Conservation (phyloP, 1,140 invertebrate species). For the Notospermus geniculatus region DNA sequence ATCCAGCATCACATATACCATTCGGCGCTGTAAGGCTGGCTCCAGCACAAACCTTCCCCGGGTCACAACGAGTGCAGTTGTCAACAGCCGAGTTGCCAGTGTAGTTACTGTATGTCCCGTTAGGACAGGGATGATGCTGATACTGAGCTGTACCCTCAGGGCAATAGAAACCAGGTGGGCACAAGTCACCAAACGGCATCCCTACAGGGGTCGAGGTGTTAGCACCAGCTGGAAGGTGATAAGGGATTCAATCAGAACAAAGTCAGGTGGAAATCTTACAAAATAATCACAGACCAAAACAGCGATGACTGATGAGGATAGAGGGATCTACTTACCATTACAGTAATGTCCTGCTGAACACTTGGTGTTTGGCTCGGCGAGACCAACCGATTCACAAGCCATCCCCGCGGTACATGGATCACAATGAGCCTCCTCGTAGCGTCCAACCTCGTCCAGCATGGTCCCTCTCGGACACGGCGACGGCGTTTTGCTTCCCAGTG, state of each 20-base stretch:
- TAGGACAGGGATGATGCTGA: constrained; percentile 37
- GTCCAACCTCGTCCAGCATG: constrained; percentile 33
- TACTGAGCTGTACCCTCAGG: constrained; percentile 40
- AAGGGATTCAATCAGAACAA: no score
- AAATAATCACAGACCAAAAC: no score
- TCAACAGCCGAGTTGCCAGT: constrained; percentile 26
- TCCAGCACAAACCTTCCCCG: constrained; percentile 41
- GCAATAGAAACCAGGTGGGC: constrained; percentile 48
- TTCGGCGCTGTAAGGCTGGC: constrained; percentile 39
- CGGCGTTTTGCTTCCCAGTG: constrained; percentile 39
- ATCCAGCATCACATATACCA: constrained; percentile 41
- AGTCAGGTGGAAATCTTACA: no score
- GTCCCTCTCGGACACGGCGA: constrained; percentile 46
- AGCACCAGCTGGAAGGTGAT: constrained; percentile 25
- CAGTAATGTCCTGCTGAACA: constrained; percentile 44
- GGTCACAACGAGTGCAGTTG: constrained; percentile 43
- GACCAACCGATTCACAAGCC: constrained; percentile 42
- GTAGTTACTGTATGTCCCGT: constrained; percentile 46
- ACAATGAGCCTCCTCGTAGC: constrained; percentile 39
- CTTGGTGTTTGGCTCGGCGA: constrained; percentile 25
- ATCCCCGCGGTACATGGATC: constrained; percentile 39
- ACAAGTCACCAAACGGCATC: constrained; percentile 38
- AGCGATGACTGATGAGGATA: no score
- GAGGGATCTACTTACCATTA: no score
- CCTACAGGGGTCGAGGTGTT: constrained; percentile 33